phyloP scores from a whole-genome alignment of 1,140 invertebrate species.

The Batillaria attramentaria region DNA sequence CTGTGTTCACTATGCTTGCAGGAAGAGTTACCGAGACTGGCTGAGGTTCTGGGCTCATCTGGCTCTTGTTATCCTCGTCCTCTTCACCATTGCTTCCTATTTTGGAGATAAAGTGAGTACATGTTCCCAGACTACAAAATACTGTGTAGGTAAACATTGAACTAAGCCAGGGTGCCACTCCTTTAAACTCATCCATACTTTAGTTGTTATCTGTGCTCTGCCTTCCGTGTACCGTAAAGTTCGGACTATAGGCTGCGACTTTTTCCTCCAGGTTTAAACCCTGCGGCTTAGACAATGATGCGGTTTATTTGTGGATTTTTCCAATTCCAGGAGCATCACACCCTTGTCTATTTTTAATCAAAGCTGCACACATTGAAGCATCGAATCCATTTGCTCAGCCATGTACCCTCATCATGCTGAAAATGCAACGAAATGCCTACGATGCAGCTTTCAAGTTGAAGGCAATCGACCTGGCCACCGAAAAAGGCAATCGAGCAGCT shows the following conservation, averaged over 20 bases:
- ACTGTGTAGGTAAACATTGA: too few relatives aligned
- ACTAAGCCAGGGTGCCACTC: too few relatives aligned
- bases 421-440: constrained; percentile 1
- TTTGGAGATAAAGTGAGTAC: constrained; percentile 58
- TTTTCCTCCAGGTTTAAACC: too few relatives aligned
- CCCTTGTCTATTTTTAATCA: not conserved
- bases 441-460: constrained; percentile 26
- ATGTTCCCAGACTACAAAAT: too few relatives aligned
- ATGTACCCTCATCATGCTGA: constrained; percentile 14
- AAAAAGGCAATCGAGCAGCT: constrained; percentile 3
- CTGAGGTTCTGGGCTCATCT: constrained; percentile 61
- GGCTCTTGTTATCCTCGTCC: constrained; percentile 56
- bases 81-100: constrained; percentile 61
- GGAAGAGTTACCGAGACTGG: constrained; percentile 59
- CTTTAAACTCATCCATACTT: too few relatives aligned
- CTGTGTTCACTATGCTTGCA: constrained; percentile 27
- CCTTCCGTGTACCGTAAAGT: too few relatives aligned
- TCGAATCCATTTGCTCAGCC: not conserved
- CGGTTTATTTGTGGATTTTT: too few relatives aligned
- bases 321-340: too few relatives aligned
- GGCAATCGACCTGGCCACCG: constrained; percentile 8
- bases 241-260: too few relatives aligned
- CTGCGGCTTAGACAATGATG: too few relatives aligned
- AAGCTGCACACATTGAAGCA: not conserved
- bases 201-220: too few relatives aligned